Conservation (phyloP, 2,113 vertebrate genomes). For the Columbina picui region DNA sequence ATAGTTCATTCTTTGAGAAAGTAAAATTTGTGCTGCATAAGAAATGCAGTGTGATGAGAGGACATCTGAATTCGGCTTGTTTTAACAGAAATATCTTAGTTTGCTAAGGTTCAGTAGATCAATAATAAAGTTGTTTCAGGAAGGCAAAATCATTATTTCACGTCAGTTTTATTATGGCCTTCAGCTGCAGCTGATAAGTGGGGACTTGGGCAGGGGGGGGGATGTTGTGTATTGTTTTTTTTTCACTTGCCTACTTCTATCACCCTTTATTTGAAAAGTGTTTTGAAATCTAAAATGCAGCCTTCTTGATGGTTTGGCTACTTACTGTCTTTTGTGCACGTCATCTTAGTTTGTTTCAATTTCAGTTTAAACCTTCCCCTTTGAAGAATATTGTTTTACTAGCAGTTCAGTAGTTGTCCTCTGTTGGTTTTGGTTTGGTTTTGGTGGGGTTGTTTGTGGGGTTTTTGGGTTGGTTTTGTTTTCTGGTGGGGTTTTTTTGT, state of each 20-base stretch:
- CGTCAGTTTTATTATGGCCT: neutral
- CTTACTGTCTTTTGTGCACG: neutral
- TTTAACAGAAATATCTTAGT: neutral
- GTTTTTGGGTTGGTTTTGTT: too few relatives aligned
- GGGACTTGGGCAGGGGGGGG: too few relatives aligned
- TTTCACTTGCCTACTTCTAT: neutral
- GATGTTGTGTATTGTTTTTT: neutral
- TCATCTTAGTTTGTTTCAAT: neutral
- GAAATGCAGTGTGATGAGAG: neutral
- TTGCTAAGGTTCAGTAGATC: neutral
- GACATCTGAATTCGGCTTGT: neutral
- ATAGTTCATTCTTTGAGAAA: conserved; percentile 22
- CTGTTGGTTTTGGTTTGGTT: neutral
- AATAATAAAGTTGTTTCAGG: neutral
- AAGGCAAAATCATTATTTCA: neutral
- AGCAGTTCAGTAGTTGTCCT: neutral
- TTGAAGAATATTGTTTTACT: neutral
- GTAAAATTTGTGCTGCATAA: conserved; percentile 3
- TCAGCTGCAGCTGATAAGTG: neutral
- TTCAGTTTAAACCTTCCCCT: neutral
- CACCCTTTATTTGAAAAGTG: neutral
- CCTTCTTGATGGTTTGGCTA: neutral
- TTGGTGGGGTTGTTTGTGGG: too few relatives aligned
- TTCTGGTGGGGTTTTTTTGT: too few relatives aligned
- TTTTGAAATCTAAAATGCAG: neutral